Conservation (phyloP, 2,888 invertebrate species). For the Hanleya hanleyi region DNA sequence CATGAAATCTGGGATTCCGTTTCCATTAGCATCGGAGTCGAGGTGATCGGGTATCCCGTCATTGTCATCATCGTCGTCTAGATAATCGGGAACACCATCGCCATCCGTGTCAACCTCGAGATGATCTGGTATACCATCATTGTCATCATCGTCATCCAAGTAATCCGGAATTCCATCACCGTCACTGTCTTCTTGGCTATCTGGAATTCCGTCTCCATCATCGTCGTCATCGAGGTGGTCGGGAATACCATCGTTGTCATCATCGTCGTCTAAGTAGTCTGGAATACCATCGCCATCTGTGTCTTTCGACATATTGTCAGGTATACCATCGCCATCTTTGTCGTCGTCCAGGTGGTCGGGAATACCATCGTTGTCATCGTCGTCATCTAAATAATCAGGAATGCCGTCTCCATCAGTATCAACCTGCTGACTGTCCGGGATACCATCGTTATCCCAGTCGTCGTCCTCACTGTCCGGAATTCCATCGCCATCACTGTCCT, state of each 20-base stretch:
- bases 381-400: constrained; percentile 43
- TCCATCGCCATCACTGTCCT: constrained; percentile 68
- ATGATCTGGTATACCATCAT: constrained; percentile 44
- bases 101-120: constrained; percentile 33
- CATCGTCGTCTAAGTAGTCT: constrained; percentile 36
- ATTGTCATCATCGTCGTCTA: constrained; percentile 33
- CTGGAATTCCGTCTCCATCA: constrained; percentile 39
- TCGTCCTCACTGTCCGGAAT: constrained; percentile 60
- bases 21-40: constrained; percentile 33
- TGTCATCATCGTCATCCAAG: constrained; percentile 37
- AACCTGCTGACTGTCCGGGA: constrained; percentile 51
- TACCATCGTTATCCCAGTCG: constrained; percentile 64
- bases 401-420: constrained; percentile 49
- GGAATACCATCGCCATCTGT: constrained; percentile 30
- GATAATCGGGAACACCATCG: constrained; percentile 35
- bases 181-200: constrained; percentile 26
- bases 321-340: constrained; percentile 36
- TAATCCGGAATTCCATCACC: constrained; percentile 42
- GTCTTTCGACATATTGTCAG: constrained; percentile 18
- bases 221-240: constrained; percentile 44
- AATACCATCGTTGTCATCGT: constrained; percentile 44
- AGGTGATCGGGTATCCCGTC: constrained; percentile 29
- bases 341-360: constrained; percentile 41
- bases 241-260: constrained; percentile 45
- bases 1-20: constrained; percentile 60